Evolutionary conservation across 2,113 vertebrate species (phyloP).

Genomic region (Arothron firmamentum): DNA sequence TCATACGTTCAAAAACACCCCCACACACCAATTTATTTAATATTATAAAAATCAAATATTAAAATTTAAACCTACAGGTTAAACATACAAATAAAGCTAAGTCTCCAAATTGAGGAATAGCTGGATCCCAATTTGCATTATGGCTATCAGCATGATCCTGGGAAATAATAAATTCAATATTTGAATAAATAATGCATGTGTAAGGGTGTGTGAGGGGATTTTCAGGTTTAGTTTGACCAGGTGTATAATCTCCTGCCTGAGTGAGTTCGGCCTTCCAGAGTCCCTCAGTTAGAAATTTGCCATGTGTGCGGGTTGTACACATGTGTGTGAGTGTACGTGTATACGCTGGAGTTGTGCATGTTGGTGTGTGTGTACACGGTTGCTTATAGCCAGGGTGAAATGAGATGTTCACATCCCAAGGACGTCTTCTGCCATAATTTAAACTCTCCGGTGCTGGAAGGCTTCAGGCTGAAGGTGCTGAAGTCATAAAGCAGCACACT

Average conservation of each 20-base stretch:
- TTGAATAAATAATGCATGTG: neutral
- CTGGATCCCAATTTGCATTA: too few relatives aligned
- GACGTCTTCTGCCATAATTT: constrained; percentile 75
- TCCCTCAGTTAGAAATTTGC: neutral
- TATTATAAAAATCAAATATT: too few relatives aligned
- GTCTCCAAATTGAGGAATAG: too few relatives aligned
- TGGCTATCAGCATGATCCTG: neutral
- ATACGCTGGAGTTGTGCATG: constrained; percentile 11
- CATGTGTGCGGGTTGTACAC: neutral
- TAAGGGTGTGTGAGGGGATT: neutral
- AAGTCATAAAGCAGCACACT: constrained; percentile 68
- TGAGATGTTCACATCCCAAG: constrained; percentile 76
- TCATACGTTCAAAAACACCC: too few relatives aligned
- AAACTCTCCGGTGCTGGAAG: constrained; percentile 69
- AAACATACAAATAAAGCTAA: too few relatives aligned
- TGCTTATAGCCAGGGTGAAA: constrained; percentile 54
- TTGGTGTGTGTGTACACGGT: constrained; percentile 23
- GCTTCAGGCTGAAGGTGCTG: constrained; percentile 69
- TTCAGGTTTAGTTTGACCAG: neutral
- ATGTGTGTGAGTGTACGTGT: neutral
- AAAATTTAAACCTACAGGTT: too few relatives aligned
- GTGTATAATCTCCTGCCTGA: neutral
- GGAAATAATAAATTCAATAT: neutral
- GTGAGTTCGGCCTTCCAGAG: neutral
- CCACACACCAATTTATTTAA: too few relatives aligned